Evolutionary conservation across 1,140 invertebrate genomes (phyloP), one percentile per base, ranked within the genome.

Genomic region (Tetramorium parvispinum): DNA sequence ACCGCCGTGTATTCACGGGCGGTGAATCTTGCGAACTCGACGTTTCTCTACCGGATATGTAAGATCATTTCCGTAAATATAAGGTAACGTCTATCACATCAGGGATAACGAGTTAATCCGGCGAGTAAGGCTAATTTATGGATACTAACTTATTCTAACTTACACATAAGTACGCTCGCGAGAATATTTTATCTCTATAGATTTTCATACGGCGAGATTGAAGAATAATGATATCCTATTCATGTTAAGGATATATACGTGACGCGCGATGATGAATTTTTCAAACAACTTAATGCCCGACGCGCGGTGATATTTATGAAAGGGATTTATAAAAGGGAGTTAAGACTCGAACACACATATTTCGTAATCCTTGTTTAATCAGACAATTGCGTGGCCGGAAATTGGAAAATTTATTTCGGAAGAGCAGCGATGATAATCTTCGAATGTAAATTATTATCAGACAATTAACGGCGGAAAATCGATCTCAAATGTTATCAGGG

Each of bases 1-100:
- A 40, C 46, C 63, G 51, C 40, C 79, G 70, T 49, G 49, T 53
- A 85, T 85, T 70, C 85, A 83, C 53, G 68, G 65, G 55, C 37
- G 63, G 68, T 65, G 68, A 87, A 75, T 87, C 78, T 87, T 87
- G 78, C 85, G 16, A 83, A 83, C 43, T 83, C 82, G 57, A 85
- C 73, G 82, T 65, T 85, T 65, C 70, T 51, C 57, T 16, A n/a
- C 10, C 46, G 57, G 49, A 78, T 65, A 65, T 10, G 82, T 77
- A 65, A 77, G 82, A 85, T 78, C 57, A 65, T 37, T 82, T 76
- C 65, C n/a, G 18, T 63, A 77, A 85, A 85, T 82, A 73, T 53
- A 27, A 65, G 59, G n/a, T 24, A 65, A 85, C 82, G 49, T 77
- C 83, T 43, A 78, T 76, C 73, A 78, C 32, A 78, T 27, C 18